These are phyloP conservation scores for Saccopteryx leptura DNA, from an alignment of 2,113 vertebrate genomes.

Conservation along the genomic window DNA sequence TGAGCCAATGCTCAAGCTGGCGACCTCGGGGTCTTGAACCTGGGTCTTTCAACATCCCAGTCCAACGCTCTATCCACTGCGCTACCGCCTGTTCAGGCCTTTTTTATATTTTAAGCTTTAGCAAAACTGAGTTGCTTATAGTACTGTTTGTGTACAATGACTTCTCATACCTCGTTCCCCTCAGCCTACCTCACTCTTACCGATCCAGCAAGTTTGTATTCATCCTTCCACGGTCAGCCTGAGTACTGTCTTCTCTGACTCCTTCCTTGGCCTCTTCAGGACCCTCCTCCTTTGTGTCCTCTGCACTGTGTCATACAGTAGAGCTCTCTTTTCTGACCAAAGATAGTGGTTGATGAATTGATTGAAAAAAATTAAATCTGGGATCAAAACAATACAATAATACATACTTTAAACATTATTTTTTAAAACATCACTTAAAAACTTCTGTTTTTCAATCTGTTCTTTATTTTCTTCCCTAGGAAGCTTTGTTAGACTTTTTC, in stretches of 20 bases:
- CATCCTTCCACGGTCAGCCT: background rate
- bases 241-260: background rate
- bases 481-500: background rate
- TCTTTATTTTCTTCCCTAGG: background rate
- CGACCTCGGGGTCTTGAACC: no score
- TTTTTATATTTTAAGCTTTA: conserved; percentile 2
- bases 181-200: background rate
- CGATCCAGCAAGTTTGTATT: background rate
- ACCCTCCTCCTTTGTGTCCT: background rate
- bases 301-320: background rate
- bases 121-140: conserved; percentile 5
- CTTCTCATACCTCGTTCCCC: background rate
- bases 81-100: no score
- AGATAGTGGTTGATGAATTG: background rate
- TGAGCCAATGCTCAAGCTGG: no score
- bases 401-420: background rate
- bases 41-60: no score
- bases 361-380: conserved; percentile 41
- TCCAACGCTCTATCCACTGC: no score
- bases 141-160: background rate
- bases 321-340: background rate
- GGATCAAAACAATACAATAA: background rate
- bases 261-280: background rate
- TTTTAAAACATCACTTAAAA: conserved; percentile 27
- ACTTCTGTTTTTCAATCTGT: background rate